These are phyloP conservation scores for Zygaena filipendulae DNA, from an alignment of 2,888 invertebrate species.

Conservation along the genomic window DNA sequence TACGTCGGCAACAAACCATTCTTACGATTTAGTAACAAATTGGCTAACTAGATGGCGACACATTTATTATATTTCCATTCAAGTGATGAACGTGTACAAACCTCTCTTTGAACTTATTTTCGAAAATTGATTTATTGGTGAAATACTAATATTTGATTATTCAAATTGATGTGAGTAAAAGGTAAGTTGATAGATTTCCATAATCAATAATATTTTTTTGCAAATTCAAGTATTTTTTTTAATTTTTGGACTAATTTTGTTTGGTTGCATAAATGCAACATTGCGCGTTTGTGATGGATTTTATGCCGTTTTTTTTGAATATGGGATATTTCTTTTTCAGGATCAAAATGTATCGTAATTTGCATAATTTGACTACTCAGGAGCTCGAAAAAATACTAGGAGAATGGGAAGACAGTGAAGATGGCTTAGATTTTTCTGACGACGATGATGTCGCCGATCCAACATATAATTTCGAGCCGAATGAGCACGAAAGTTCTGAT, in stretches of 20 bases:
- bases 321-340: conserved; percentile 5
- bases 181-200: not conserved
- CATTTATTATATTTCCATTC: too few species aligned
- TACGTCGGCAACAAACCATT: too few species aligned
- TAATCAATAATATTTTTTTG: not conserved
- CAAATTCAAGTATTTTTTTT: not conserved
- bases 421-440: conserved; percentile 13
- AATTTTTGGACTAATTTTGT: not conserved
- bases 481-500: not conserved
- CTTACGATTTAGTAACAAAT: too few species aligned
- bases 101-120: too few species aligned
- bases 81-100: too few species aligned
- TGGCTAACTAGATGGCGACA: too few species aligned
- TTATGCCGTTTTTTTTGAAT: not conserved
- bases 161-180: not conserved
- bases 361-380: not conserved
- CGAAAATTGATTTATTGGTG: too few species aligned
- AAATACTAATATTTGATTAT: not conserved
- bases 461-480: conserved; percentile 5
- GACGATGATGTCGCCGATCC: conserved; percentile 16
- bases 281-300: not conserved
- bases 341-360: not conserved
- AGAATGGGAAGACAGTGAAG: conserved; percentile 1
- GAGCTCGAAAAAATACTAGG: not conserved
- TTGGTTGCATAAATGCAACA: not conserved